phyloP scores from a whole-genome alignment of 2,113 vertebrate species.

The Ceuthmochares aereus region DNA sequence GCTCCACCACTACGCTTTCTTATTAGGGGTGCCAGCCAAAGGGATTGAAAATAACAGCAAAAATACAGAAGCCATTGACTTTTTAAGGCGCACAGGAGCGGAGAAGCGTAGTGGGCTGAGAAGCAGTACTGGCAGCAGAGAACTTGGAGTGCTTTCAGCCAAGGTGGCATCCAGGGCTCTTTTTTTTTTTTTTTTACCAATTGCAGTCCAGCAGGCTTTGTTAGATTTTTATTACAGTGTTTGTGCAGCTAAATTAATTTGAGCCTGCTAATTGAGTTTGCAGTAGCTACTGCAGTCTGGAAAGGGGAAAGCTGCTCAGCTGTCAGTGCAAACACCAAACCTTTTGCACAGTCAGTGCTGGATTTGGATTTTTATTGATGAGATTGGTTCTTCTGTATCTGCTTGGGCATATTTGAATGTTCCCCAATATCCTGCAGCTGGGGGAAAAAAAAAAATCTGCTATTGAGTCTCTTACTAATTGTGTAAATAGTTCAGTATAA shows the following conservation, averaged over 20 bases:
- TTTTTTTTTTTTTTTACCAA: background rate
- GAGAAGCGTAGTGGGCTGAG: background rate
- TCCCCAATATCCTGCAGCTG: background rate
- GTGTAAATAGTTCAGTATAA: background rate
- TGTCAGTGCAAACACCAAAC: background rate
- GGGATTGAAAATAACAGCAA: background rate
- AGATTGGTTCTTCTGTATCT: background rate
- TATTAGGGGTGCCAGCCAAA: background rate
- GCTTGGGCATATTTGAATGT: background rate
- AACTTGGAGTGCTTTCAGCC: accelerated
- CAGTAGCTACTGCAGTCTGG: background rate
- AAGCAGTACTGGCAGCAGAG: background rate
- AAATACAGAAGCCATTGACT: background rate
- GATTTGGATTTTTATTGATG: background rate
- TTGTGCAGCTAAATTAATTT: background rate
- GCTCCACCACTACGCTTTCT: background rate
- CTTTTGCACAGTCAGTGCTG: background rate
- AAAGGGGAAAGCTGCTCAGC: background rate
- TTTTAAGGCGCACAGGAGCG: accelerated
- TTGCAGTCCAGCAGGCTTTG: background rate
- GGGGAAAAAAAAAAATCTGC: background rate
- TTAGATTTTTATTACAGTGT: background rate
- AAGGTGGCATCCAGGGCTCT: background rate
- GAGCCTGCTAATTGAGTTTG: background rate
- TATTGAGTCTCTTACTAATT: background rate